Percentiles rank a stretch among this genome's conserved stretches.
These are phyloP conservation scores for Melanotaenia parkinsoni DNA, from an alignment of 2,797 vertebrate genomes.

Conservation along the genomic window DNA sequence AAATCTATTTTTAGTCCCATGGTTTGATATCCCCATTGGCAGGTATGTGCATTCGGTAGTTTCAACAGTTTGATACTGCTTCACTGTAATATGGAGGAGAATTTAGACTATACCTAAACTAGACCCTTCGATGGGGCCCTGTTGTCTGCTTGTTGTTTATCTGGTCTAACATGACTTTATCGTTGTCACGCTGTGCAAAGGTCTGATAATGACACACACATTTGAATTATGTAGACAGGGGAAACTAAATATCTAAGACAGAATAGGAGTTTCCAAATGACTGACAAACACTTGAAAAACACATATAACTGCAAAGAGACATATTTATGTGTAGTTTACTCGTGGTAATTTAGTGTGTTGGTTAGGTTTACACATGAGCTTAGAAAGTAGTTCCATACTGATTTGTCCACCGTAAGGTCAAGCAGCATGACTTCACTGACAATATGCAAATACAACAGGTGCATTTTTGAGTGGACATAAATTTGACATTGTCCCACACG, in stretches of 20 bases:
- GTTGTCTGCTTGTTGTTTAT: not conserved
- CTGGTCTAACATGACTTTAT: not conserved
- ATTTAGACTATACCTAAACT: not conserved
- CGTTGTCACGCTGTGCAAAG: too few relatives aligned
- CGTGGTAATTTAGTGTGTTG: not conserved
- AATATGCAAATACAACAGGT: not conserved
- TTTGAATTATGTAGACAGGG: too few relatives aligned
- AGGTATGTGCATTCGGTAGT: conserved; percentile 14
- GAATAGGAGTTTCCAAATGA: not conserved
- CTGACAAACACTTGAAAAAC: too few relatives aligned
- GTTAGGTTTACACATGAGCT: not conserved
- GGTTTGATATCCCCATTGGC: not conserved
- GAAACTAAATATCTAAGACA: not conserved
- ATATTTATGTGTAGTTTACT: not conserved
- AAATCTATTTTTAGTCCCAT: not conserved
- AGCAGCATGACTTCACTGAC: not conserved
- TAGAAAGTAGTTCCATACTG: not conserved
- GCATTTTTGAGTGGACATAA: not conserved
- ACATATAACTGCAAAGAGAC: not conserved
- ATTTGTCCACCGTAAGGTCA: not conserved
- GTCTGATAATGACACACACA: too few relatives aligned
- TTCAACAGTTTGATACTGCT: conserved; percentile 17
- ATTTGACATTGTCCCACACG: not conserved
- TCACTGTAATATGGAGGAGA: conserved; percentile 4
- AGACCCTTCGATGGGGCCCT: not conserved